Conservation (phyloP, 2,888 invertebrate genomes). For the Smittia aterrima region DNA sequence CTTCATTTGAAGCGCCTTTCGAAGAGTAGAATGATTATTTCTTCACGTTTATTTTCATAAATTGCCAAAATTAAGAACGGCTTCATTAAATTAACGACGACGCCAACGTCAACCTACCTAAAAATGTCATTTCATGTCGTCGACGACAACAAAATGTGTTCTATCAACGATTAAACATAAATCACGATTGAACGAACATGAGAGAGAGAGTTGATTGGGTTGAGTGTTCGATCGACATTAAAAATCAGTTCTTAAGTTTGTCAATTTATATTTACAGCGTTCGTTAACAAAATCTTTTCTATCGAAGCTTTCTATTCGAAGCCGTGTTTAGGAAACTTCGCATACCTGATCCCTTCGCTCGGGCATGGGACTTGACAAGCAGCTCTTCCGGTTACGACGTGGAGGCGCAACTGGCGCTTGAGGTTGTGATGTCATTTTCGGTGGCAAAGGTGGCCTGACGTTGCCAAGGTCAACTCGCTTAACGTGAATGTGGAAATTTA, state of each 20-base stretch:
- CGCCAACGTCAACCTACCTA: too few relatives aligned
- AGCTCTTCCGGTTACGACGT: slow-evolving; percentile 59
- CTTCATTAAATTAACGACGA: background rate
- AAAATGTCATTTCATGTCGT: too few relatives aligned
- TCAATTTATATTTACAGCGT: slow-evolving; percentile 35
- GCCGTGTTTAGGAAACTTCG: slow-evolving; percentile 20
- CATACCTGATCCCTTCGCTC: slow-evolving; percentile 49
- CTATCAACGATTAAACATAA: too few relatives aligned
- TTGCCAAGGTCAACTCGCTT: slow-evolving; percentile 36
- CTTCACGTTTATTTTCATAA: background rate
- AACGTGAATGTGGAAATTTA: background rate
- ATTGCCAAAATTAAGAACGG: slow-evolving; percentile 3
- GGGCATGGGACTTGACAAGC: slow-evolving; percentile 56
- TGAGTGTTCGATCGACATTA: background rate
- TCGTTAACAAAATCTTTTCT: background rate
- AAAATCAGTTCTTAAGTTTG: slow-evolving; percentile 25
- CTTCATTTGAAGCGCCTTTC: slow-evolving; percentile 27
- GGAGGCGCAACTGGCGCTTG: slow-evolving; percentile 64
- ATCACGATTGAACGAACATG: too few relatives aligned
- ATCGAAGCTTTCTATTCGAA: background rate
- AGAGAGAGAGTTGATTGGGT: background rate
- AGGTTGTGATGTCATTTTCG: slow-evolving; percentile 53
- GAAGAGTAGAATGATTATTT: background rate
- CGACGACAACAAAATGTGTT: too few relatives aligned
- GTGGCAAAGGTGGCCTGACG: slow-evolving; percentile 63